Conservation (phyloP, 2,113 vertebrate species). For the Cranoglanis bouderius region DNA sequence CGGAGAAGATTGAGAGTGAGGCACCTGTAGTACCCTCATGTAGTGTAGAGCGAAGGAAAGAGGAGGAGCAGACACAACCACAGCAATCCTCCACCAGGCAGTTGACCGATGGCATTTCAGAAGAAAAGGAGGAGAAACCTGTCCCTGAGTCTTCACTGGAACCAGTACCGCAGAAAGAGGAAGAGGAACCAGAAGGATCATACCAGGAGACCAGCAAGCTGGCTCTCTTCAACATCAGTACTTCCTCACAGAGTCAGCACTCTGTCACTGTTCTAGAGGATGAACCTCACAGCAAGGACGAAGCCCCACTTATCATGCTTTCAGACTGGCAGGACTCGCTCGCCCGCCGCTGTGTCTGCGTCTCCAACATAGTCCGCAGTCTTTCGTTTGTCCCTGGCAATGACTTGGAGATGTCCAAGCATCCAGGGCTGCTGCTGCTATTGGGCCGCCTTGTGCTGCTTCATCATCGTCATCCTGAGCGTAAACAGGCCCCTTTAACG, state of each 20-base stretch:
- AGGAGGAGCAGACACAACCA: conserved; percentile 63
- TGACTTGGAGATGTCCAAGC: conserved; percentile 98
- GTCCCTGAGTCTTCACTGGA: conserved; percentile 39
- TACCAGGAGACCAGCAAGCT: conserved; percentile 64
- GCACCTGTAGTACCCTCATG: conserved; percentile 19
- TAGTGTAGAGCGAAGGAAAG: conserved; percentile 45
- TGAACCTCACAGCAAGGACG: conserved; percentile 98
- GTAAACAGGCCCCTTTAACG: conserved; percentile 94
- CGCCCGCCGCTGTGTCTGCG: conserved; percentile 90
- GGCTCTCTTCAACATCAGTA: conserved; percentile 50
- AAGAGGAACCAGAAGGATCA: conserved; percentile 56
- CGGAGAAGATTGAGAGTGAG: conserved; percentile 68
- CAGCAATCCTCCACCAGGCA: conserved; percentile 55
- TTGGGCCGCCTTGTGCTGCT: conserved; percentile 93
- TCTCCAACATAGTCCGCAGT: conserved; percentile 97
- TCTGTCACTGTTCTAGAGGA: conserved; percentile 90
- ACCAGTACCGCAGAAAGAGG: conserved; percentile 40
- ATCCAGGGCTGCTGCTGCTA: conserved; percentile 92
- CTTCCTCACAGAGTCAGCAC: conserved; percentile 62
- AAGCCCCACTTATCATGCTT: conserved; percentile 90
- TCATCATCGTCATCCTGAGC: conserved; percentile 94
- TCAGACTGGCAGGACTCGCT: conserved; percentile 96
- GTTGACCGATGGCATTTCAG: conserved; percentile 22
- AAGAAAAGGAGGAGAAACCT: conserved; percentile 54
- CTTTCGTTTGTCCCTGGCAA: conserved; percentile 97